Conservation (phyloP, 2,888 invertebrate genomes). For the Mongoloraphidia duomilia region DNA sequence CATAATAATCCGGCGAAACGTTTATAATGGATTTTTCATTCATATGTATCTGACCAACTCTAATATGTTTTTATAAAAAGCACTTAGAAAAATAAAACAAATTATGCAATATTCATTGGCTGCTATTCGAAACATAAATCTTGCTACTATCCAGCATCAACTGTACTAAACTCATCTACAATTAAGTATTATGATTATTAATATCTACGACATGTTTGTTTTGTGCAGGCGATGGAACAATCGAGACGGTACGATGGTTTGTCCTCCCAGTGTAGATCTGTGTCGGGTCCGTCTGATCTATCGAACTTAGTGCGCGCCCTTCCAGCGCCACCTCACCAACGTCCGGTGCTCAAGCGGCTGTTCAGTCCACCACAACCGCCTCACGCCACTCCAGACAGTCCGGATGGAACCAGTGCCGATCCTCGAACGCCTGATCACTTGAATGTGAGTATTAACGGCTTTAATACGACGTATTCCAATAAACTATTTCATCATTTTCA, state of each 20-base stretch:
- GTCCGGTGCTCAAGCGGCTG: conserved; percentile 31
- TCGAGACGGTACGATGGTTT: conserved; percentile 71
- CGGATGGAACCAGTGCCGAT: conserved; percentile 28
- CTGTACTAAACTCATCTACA: too few relatives aligned
- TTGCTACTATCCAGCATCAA: too few relatives aligned
- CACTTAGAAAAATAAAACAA: too few relatives aligned
- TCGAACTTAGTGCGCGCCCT: conserved; percentile 62
- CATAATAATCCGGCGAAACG: too few relatives aligned
- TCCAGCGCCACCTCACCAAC: conserved; percentile 36
- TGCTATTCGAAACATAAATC: too few relatives aligned
- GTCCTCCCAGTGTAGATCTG: conserved; percentile 59
- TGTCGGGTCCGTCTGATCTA: conserved; percentile 59
- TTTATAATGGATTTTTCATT: too few relatives aligned
- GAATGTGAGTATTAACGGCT: conserved; percentile 28
- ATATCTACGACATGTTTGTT: neutral
- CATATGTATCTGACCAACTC: too few relatives aligned
- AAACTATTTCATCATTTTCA: too few relatives aligned
- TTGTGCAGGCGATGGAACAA: conserved; percentile 60
- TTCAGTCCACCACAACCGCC: conserved; percentile 57
- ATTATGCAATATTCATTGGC: too few relatives aligned
- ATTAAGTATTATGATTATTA: too few relatives aligned
- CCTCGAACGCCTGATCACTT: conserved; percentile 29
- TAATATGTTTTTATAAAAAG: too few relatives aligned
- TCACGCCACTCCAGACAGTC: conserved; percentile 32
- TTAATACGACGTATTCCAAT: too few relatives aligned